These are phyloP conservation scores for Drosophila meridionalis DNA, from an alignment of 2,888 invertebrate genomes.

Conservation along the genomic window DNA sequence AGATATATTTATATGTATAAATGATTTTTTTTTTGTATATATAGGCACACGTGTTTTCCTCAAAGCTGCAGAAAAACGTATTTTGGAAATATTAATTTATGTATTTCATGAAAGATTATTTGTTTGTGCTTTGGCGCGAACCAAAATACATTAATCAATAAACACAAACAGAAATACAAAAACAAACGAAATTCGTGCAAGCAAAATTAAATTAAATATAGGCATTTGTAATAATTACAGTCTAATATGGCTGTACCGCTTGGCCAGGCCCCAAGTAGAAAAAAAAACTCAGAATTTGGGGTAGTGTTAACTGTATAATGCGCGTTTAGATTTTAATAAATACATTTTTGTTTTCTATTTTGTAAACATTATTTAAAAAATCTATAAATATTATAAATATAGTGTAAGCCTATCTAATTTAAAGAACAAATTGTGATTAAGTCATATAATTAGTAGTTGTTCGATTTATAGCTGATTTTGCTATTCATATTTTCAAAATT, in stretches of 20 bases:
- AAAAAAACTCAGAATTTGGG: not conserved
- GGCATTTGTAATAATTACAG: conserved; percentile 67
- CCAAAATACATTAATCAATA: conserved; percentile 63
- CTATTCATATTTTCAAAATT: not conserved
- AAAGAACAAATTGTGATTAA: too few species aligned
- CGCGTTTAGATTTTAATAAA: not conserved
- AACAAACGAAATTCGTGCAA: conserved; percentile 35
- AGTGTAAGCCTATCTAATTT: too few species aligned
- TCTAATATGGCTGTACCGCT: conserved; percentile 35
- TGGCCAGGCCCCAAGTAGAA: conserved; percentile 9
- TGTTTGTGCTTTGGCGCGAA: conserved; percentile 50
- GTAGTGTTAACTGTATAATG: not conserved
- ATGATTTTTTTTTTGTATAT: not conserved
- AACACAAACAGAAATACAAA: conserved; percentile 35
- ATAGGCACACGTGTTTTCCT: conserved; percentile 28
- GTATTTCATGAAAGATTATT: conserved; percentile 54
- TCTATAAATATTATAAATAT: not conserved
- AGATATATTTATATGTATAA: not conserved
- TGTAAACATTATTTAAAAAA: not conserved
- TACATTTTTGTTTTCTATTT: not conserved
- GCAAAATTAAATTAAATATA: conserved; percentile 60
- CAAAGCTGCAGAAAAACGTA: conserved; percentile 29
- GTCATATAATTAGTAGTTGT: too few species aligned
- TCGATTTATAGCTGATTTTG: not conserved
- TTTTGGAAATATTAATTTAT: conserved; percentile 62